A percentile compares a stretch with the other conserved stretches of the same genome.
phyloP scores from a whole-genome alignment of 2,797 vertebrate species.

The Chelidonichthys spinosus region DNA sequence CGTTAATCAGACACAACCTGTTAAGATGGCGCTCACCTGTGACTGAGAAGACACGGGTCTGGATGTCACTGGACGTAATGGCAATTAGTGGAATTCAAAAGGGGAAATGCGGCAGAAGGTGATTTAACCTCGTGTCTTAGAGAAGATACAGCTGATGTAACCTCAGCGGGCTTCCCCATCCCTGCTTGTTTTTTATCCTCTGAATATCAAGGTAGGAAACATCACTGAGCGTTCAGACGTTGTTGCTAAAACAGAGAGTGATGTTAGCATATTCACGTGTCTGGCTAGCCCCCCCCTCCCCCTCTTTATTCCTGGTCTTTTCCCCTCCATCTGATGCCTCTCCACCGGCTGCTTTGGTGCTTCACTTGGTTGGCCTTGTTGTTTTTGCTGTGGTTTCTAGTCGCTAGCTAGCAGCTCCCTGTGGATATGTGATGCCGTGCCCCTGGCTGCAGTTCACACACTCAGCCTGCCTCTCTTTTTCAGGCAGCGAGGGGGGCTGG shows the following conservation, averaged over 20 bases:
- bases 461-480: slow-evolving; percentile 67
- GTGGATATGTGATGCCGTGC: slow-evolving; percentile 74
- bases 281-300: slow-evolving; percentile 10
- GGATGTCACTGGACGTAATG: not conserved
- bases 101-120: not conserved
- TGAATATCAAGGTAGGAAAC: slow-evolving; percentile 22
- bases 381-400: slow-evolving; percentile 72
- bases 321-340: slow-evolving; percentile 54
- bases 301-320: slow-evolving; percentile 21
- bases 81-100: not conserved
- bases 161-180: slow-evolving; percentile 11
- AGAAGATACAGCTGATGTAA: slow-evolving; percentile 14
- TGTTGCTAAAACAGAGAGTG: slow-evolving; percentile 28
- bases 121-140: not conserved
- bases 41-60: not conserved
- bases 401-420: slow-evolving; percentile 75
- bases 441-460: slow-evolving; percentile 82
- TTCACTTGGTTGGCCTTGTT: slow-evolving; percentile 62
- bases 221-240: slow-evolving; percentile 27
- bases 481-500: slow-evolving; percentile 54
- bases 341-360: slow-evolving; percentile 65
- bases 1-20: not conserved
- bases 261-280: slow-evolving; percentile 51
- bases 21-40: slow-evolving; percentile 16
- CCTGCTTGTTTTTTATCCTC: not conserved